Conservation (phyloP, 2,113 vertebrate species). For the Megaceryle maxima region DNA sequence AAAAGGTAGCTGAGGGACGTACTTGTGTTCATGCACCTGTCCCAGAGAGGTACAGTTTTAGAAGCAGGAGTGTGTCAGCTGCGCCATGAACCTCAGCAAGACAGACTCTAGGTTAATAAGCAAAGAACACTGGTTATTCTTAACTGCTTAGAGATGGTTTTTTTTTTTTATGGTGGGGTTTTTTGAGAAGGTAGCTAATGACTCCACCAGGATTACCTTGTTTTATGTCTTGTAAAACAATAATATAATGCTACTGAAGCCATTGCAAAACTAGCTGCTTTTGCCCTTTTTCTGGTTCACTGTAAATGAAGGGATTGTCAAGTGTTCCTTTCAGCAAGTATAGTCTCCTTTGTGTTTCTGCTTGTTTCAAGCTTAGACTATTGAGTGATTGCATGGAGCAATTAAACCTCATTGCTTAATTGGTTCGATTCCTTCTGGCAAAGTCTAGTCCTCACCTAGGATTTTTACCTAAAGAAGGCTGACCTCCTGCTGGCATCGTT, state of each 20-base stretch:
- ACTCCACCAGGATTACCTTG: background rate
- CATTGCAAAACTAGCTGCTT: background rate
- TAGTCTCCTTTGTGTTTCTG: background rate
- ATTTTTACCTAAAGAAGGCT: background rate
- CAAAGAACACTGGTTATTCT: background rate
- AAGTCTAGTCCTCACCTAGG: background rate
- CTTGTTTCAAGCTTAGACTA: background rate
- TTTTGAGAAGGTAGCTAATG: background rate
- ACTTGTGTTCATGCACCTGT: background rate
- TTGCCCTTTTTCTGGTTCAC: background rate
- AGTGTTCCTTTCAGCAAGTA: background rate
- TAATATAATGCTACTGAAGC: background rate
- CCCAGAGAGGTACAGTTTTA: background rate
- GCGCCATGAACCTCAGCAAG: background rate
- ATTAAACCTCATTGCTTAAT: background rate
- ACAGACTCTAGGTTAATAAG: background rate
- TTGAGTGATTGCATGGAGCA: background rate
- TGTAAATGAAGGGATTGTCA: background rate
- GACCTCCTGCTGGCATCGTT: background rate
- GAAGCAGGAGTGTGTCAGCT: background rate
- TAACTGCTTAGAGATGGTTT: background rate
- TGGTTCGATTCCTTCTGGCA: background rate
- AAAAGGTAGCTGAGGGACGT: background rate
- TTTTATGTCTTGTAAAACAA: background rate
- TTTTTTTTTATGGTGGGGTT: background rate